Evolutionary conservation across 1,140 invertebrate species (phyloP).

Genomic region (Trichonephila clavipes): DNA sequence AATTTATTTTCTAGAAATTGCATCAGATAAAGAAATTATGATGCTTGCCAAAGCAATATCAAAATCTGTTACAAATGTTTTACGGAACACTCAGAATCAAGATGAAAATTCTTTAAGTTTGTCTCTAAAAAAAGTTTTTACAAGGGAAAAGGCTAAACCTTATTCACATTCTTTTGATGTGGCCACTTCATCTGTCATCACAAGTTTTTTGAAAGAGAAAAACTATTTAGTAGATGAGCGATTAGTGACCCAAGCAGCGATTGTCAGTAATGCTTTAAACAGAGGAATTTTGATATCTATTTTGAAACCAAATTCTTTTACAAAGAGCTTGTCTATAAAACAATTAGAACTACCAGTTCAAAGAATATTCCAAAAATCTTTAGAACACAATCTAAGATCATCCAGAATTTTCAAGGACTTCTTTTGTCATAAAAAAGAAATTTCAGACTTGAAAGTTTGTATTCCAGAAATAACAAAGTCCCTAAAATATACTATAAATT

Average conservation of each 20-base stretch:
- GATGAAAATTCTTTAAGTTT: background rate
- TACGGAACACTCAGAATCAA: background rate
- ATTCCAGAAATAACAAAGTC: conserved; percentile 12
- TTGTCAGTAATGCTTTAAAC: conserved; percentile 22
- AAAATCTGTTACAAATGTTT: conserved; percentile 9
- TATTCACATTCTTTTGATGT: background rate
- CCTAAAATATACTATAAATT: background rate
- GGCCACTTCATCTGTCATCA: background rate
- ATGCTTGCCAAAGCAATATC: conserved; percentile 4
- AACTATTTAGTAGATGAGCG: conserved; percentile 15
- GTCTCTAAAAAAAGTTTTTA: background rate
- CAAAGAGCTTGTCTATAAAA: background rate
- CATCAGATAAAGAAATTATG: background rate
- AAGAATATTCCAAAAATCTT: conserved; percentile 17
- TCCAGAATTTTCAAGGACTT: conserved; percentile 36
- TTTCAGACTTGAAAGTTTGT: background rate
- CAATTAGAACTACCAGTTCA: background rate
- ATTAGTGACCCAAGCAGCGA: background rate
- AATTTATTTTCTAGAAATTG: background rate
- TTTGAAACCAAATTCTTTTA: background rate
- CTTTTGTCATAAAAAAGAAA: background rate
- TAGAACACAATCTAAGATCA: conserved; percentile 42
- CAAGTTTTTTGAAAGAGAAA: conserved; percentile 25
- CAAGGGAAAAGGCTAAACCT: background rate
- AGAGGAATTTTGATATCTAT: conserved; percentile 40